A percentile compares a stretch with the other conserved stretches of the same genome.
phyloP scores from a whole-genome alignment of 2,113 vertebrate genomes.

The Microcebus jonahi region DNA sequence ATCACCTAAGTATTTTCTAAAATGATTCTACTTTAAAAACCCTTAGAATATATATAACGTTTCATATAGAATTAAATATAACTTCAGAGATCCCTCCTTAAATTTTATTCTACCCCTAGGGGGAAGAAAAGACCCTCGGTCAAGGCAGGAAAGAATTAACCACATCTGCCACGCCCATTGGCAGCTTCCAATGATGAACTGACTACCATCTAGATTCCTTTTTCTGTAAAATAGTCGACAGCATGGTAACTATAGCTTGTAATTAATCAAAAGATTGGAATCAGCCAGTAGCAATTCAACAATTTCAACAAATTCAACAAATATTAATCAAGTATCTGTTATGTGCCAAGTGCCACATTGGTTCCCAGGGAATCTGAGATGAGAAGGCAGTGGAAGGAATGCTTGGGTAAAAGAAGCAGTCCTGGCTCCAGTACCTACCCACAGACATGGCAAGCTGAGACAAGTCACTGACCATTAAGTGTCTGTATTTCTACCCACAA shows the following conservation, averaged over 20 bases:
- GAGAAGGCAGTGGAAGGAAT: background rate
- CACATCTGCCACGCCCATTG: background rate
- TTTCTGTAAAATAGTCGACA: background rate
- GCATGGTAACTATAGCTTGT: background rate
- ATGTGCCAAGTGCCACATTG: background rate
- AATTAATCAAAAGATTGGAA: background rate
- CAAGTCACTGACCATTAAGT: background rate
- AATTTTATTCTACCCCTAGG: background rate
- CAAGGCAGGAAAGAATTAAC: background rate
- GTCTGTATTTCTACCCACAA: background rate
- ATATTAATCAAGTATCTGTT: background rate
- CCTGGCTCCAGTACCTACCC: background rate
- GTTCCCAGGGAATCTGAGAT: background rate
- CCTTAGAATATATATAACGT: background rate
- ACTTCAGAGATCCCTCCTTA: background rate
- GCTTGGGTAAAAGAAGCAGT: background rate
- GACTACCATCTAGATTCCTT: background rate
- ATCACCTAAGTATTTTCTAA: background rate
- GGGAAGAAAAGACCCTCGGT: background rate
- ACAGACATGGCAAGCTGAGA: background rate
- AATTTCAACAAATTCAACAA: background rate
- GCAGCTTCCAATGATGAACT: background rate
- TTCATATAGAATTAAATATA: background rate
- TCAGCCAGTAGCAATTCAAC: background rate
- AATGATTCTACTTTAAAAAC: background rate